Conservation (phyloP, 2,888 invertebrate species). For the Cotesia congregata region DNA sequence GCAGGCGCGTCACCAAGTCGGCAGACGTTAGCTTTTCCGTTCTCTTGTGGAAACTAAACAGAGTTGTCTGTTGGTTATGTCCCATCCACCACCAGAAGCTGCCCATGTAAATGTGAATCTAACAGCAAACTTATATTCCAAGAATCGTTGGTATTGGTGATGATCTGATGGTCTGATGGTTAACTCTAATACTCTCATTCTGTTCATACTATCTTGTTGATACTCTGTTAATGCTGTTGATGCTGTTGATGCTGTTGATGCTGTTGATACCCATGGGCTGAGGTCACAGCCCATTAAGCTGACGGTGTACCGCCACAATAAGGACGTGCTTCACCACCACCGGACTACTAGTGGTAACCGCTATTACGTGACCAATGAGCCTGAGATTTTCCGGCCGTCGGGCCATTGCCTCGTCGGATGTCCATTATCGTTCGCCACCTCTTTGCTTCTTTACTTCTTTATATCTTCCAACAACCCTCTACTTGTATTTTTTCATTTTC, state of each 20-base stretch:
- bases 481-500: background rate
- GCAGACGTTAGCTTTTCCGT: slow-evolving; percentile 60
- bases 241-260: no score
- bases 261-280: slow-evolving; percentile 36
- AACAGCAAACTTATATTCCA: no score
- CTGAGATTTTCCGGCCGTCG: slow-evolving; percentile 59
- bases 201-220: no score
- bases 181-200: background rate
- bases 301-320: slow-evolving; percentile 62
- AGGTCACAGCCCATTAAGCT: slow-evolving; percentile 67
- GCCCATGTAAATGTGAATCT: background rate
- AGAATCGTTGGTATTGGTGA: background rate
- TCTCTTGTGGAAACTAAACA: slow-evolving; percentile 55
- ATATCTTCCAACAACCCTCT: background rate
- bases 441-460: background rate
- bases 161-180: background rate
- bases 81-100: background rate
- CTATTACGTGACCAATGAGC: slow-evolving; percentile 69
- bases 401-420: slow-evolving; percentile 48
- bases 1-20: slow-evolving; percentile 65
- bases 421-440: slow-evolving; percentile 40
- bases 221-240: background rate
- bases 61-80: slow-evolving; percentile 50
- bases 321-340: slow-evolving; percentile 59
- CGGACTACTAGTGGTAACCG: slow-evolving; percentile 68